Base-by-base conservation (phyloP, 1,140 invertebrate genomes). In the Platyura marginata region DNA sequence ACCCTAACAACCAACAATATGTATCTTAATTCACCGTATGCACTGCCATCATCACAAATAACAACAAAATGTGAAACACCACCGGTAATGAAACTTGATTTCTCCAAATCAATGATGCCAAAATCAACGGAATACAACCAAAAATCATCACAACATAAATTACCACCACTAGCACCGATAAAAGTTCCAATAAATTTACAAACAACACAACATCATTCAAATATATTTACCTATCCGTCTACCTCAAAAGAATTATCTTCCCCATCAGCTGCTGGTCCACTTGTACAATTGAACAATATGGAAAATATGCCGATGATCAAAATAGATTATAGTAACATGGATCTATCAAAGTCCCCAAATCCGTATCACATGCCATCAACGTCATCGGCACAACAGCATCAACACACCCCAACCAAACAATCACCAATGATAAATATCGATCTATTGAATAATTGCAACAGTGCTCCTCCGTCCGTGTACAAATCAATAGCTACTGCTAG, bases 351-450 rank as follows among this genome's bases (percentile, higher is more conserved):
- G 33, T 39, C 46, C n/a, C n/a, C n/a, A n/a, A n/a, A n/a, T n/a
- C n/a, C n/a, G n/a, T n/a, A n/a, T n/a, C n/a, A n/a, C n/a, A n/a
- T n/a, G n/a, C n/a, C 49, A 18, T 41, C 40, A 9, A 16, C 40
- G 6, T 9, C 21, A 25, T 15, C 21, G 13, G n/a, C 21, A n/a
- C 21, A 41, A 29, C 25, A n/a, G n/a, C n/a, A n/a, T n/a, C n/a
- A n/a, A n/a, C n/a, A n/a, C n/a, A n/a, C n/a, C n/a, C n/a, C n/a
- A n/a, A n/a, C n/a, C n/a, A n/a, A n/a, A n/a, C 25, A 29, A 29
- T 29, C 9, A 3, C 54, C 57, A 46, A 50, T 60, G 32, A 60
- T 60, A 34, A 60, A 60, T 42, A 60, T 60, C 41, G 57, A 60
- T 51, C 44, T 60, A 16, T 51, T 55, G 21, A 60, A 60, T 19